Percentiles rank a stretch among this genome's conserved stretches.
phyloP scores from a whole-genome alignment of 1,140 invertebrate species.

The Drosophila equinoxialis region DNA sequence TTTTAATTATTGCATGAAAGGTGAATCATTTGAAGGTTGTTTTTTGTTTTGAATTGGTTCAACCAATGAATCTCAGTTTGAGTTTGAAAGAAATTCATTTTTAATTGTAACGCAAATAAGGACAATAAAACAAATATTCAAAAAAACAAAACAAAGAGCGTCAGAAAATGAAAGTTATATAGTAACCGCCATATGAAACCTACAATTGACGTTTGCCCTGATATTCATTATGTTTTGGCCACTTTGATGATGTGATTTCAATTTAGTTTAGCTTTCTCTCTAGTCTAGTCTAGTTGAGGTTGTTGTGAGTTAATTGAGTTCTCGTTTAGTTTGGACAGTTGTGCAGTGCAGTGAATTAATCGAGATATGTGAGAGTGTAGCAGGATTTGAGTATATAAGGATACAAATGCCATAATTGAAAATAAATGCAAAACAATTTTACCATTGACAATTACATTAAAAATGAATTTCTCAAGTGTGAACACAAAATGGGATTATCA shows the following conservation, averaged over 20 bases:
- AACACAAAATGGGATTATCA: conserved; percentile 72
- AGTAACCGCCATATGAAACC: conserved; percentile 29
- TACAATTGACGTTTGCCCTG: too few relatives aligned
- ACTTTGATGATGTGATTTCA: conserved; percentile 8
- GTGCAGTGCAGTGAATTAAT: conserved; percentile 51
- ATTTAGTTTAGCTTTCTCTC: conserved; percentile 10
- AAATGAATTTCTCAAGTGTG: conserved; percentile 76
- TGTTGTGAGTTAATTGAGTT: not conserved
- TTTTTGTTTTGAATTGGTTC: conserved; percentile 27
- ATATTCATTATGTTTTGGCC: too few relatives aligned
- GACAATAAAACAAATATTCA: not conserved
- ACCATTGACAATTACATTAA: conserved; percentile 62
- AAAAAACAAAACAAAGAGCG: conserved; percentile 21
- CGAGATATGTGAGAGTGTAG: conserved; percentile 30
- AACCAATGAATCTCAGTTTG: conserved; percentile 77
- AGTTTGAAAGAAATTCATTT: conserved; percentile 81
- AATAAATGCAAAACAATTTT: conserved; percentile 48
- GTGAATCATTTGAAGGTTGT: conserved; percentile 13
- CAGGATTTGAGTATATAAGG: not conserved
- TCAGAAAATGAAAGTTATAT: conserved; percentile 21
- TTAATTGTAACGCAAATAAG: conserved; percentile 66
- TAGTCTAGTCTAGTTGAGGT: not conserved
- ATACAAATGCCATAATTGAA: conserved; percentile 6
- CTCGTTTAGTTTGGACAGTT: not conserved
- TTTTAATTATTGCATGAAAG: conserved; percentile 19